Evolutionary conservation across 2,113 vertebrate genomes (phyloP), one percentile per base, ranked within the genome.

Genomic region (Campylomormyrus numenius): DNA sequence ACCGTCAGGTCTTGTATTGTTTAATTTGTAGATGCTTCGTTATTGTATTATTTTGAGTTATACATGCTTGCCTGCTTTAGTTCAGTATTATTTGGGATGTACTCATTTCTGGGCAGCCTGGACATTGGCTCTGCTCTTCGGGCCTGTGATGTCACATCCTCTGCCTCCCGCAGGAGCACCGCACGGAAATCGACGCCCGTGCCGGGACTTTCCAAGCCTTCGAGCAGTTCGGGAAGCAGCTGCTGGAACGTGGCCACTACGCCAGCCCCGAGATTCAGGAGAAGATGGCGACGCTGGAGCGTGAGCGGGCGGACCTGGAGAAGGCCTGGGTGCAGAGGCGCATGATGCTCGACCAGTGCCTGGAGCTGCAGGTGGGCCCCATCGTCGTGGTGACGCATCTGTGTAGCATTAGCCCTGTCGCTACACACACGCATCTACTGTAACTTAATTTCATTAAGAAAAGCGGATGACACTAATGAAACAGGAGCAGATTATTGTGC

Each of bases 181-280:
- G 98, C 85, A 99, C 98, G 0, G 98, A 99, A 95, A 99, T 99
- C 0, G 98, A 99, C 77, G 98, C 98, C 89, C 97, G 98, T 19
- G 95, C 97, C 70, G 98, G 98, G 88, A 99, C 98, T 90, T 99
- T 99, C 96, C 98, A 99, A 94, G 97, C 98, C 3, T 99, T 99
- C 89, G 98, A 99, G 86, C 98, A 99, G 94, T 99, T 98, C 90
- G 98, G 98, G 11, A 98, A 99, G 90, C 98, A 99, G 89, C 96
- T 99, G 89, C 93, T 99, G 91, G 97, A 97, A 13, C 97, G 94
- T 0, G 97, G 97, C 48, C 98, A 99, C 93, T 99, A 98, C 0
- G 98, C 98, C 90, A 98, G 97, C 92, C 97, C 98, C 0, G 98
- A 99, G 94, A 98, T 99, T 90, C 96, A 97, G 92, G 97, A 99